Evolutionary conservation across 2,113 vertebrate genomes (phyloP).

Genomic region (Piaya cayana): DNA sequence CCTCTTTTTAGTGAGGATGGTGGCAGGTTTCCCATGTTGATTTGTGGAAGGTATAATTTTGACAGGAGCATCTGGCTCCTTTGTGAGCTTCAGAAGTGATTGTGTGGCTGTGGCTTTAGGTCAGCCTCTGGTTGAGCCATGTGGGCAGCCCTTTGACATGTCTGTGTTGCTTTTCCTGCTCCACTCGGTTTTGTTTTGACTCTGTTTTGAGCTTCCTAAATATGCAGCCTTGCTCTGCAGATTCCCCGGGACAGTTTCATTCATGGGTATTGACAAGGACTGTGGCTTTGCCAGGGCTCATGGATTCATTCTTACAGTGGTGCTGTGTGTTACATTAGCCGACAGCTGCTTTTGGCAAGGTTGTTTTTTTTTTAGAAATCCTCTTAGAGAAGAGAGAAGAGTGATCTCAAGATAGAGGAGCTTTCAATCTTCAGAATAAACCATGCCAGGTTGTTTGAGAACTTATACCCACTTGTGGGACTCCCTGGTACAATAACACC

Average conservation of each 20-base stretch:
- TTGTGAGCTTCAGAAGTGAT: conserved; percentile 61
- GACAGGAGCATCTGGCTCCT: conserved; percentile 69
- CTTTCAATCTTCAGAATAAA: conserved; percentile 23
- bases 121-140: conserved; percentile 43
- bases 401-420: background rate
- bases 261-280: conserved; percentile 49
- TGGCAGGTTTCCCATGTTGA: conserved; percentile 67
- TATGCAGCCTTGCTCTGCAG: conserved; percentile 24
- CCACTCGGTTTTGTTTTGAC: conserved; percentile 53
- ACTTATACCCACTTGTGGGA: background rate
- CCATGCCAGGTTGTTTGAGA: background rate
- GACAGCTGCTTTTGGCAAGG: conserved; percentile 39
- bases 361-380: background rate
- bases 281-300: conserved; percentile 12
- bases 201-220: conserved; percentile 63
- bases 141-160: conserved; percentile 64
- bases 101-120: conserved; percentile 57
- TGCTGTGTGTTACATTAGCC: conserved; percentile 16
- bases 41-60: conserved; percentile 53
- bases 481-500: background rate
- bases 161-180: conserved; percentile 40
- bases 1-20: conserved; percentile 16
- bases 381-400: conserved; percentile 15
- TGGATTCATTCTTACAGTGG: conserved; percentile 38
- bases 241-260: conserved; percentile 58